phyloP scores from a whole-genome alignment of 2,888 invertebrate genomes.

The Acrobasis consociella region DNA sequence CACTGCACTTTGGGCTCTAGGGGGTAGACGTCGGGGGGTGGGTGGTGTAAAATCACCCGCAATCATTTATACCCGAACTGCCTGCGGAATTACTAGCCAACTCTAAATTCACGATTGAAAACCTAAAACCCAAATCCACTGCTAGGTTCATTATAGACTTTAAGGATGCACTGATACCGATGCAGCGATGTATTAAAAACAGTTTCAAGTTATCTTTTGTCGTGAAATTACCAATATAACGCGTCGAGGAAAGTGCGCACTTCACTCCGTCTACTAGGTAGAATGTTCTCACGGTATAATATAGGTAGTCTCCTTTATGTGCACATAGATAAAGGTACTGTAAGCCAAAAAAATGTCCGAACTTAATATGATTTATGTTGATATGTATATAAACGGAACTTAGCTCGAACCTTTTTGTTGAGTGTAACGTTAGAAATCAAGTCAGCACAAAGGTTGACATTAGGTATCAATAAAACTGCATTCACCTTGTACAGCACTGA shows the following conservation, averaged over 20 bases:
- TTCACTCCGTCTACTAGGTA: constrained; percentile 46
- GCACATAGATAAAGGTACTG: not conserved
- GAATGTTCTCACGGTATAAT: constrained; percentile 47
- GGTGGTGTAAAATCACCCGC: constrained; percentile 82
- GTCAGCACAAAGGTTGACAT: too few relatives aligned
- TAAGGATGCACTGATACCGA: constrained; percentile 18
- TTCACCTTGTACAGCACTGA: too few relatives aligned
- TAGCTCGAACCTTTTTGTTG: too few relatives aligned
- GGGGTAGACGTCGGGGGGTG: constrained; percentile 60
- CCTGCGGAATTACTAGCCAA: constrained; percentile 79
- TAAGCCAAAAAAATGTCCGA: not conserved
- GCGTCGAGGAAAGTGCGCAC: constrained; percentile 47
- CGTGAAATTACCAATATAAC: constrained; percentile 45
- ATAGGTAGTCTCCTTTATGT: constrained; percentile 38
- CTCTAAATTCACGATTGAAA: constrained; percentile 66
- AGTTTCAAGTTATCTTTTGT: constrained; percentile 26
- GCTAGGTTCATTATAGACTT: constrained; percentile 21
- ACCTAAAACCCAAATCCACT: constrained; percentile 43
- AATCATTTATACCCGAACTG: constrained; percentile 83
- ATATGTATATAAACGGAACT: too few relatives aligned
- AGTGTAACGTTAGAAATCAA: too few relatives aligned
- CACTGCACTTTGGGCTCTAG: constrained; percentile 69
- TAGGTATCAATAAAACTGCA: too few relatives aligned
- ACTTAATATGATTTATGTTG: not conserved
- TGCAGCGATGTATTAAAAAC: constrained; percentile 36